Conservation (phyloP, 2,797 vertebrate species). For the Ctenochaetus hawaiiensis region DNA sequence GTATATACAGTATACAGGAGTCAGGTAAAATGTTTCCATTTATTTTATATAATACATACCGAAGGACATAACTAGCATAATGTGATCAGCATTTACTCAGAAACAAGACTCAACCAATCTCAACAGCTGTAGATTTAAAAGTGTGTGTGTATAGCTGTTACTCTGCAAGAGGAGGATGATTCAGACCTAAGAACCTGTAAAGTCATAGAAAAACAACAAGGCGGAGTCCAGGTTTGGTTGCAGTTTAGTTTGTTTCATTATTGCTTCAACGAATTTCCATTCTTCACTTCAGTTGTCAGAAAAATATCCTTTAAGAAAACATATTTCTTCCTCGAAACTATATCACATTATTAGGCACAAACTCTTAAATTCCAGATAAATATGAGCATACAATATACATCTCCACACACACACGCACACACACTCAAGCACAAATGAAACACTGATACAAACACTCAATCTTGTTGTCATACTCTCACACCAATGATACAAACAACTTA, state of each 20-base stretch:
- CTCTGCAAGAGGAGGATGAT: slow-evolving; percentile 21
- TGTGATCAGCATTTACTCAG: slow-evolving; percentile 56
- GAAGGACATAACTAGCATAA: slow-evolving; percentile 56
- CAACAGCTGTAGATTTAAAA: slow-evolving; percentile 32
- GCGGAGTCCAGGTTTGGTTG: slow-evolving; percentile 48
- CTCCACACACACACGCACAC: slow-evolving; percentile 7
- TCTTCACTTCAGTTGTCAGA: slow-evolving; percentile 52
- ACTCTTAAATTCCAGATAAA: slow-evolving; percentile 61
- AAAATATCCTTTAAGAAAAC: slow-evolving; percentile 73
- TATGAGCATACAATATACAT: slow-evolving; percentile 54
- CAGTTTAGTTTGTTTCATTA: slow-evolving; percentile 78
- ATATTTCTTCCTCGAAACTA: slow-evolving; percentile 51
- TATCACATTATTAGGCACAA: slow-evolving; percentile 70
- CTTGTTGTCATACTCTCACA: slow-evolving; percentile 42
- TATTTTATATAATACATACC: slow-evolving; percentile 67
- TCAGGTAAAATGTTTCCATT: slow-evolving; percentile 49
- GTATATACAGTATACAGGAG: slow-evolving; percentile 39
- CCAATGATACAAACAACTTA: slow-evolving; percentile 50
- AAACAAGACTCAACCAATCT: slow-evolving; percentile 52
- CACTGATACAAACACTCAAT: slow-evolving; percentile 49
- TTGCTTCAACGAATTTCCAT: slow-evolving; percentile 77
- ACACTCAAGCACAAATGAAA: slow-evolving; percentile 43
- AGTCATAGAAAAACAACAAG: slow-evolving; percentile 54
- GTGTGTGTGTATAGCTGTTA: slow-evolving; percentile 19
- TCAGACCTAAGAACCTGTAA: slow-evolving; percentile 30